These are phyloP conservation scores for Enhydra lutris DNA, from an alignment of 2,113 vertebrate genomes.

Conservation along the genomic window DNA sequence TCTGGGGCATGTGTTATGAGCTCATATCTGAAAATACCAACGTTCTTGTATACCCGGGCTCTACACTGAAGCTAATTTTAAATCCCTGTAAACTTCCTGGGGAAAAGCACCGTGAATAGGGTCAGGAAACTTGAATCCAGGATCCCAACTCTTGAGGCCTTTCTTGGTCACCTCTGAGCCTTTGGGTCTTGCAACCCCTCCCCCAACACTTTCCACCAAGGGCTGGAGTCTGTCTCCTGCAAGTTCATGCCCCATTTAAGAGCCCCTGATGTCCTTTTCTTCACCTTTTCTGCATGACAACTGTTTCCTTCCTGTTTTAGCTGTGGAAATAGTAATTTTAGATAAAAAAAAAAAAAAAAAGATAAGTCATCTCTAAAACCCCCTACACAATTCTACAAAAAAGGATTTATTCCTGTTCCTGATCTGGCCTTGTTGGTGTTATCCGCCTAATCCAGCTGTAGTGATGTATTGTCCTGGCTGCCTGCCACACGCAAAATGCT, in stretches of 20 bases:
- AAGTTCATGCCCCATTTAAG: slow-evolving; percentile 15
- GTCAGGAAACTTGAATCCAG: slow-evolving; percentile 49
- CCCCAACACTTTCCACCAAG: not conserved
- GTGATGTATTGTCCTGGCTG: slow-evolving; percentile 62
- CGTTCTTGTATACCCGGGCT: not conserved
- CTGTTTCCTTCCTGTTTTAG: slow-evolving; percentile 65
- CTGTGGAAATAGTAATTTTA: slow-evolving; percentile 54
- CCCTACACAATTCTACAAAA: slow-evolving; percentile 28
- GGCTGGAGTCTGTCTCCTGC: not conserved
- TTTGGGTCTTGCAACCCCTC: not conserved
- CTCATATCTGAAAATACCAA: not conserved
- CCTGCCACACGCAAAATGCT: slow-evolving; percentile 65
- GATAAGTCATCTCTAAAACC: slow-evolving; percentile 27
- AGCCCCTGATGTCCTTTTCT: slow-evolving; percentile 55
- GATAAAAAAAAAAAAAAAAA: slow-evolving; percentile 44
- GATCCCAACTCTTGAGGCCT: not conserved
- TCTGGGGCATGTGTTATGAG: not conserved
- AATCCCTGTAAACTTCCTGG: slow-evolving; percentile 16
- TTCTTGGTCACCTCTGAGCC: not conserved
- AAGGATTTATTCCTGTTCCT: slow-evolving; percentile 51
- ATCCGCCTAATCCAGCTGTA: slow-evolving; percentile 68
- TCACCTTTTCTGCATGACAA: slow-evolving; percentile 61
- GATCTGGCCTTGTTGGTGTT: slow-evolving; percentile 40
- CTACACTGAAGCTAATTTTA: slow-evolving; percentile 45
- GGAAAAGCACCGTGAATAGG: not conserved